Evolutionary conservation across 1,140 invertebrate genomes (phyloP).

Genomic region (Drosophila virilis): DNA sequence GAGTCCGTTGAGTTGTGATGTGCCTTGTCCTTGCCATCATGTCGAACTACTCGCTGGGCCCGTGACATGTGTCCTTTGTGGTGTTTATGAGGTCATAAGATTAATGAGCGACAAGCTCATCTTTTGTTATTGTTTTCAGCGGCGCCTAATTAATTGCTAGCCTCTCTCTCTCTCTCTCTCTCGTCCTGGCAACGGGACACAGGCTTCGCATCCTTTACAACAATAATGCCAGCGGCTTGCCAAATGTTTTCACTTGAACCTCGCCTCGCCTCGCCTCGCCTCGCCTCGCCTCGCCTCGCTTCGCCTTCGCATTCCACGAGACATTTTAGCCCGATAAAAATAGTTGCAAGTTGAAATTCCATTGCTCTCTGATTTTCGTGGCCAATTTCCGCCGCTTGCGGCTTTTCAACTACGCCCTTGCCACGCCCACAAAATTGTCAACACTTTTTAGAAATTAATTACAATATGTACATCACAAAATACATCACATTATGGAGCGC

Average conservation of each 20-base stretch:
- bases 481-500: not conserved
- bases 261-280: too few relatives aligned
- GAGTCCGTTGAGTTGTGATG: not conserved
- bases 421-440: not conserved
- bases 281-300: too few relatives aligned
- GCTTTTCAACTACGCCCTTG: not conserved
- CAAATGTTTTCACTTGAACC: not conserved
- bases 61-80: conserved; percentile 57
- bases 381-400: conserved; percentile 20
- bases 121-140: conserved; percentile 67
- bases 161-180: not conserved
- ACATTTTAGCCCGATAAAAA: not conserved
- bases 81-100: conserved; percentile 67
- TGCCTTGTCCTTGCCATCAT: conserved; percentile 41
- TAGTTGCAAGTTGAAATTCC: conserved; percentile 22
- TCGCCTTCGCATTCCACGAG: too few relatives aligned
- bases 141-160: conserved; percentile 68
- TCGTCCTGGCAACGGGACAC: not conserved
- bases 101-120: conserved; percentile 76
- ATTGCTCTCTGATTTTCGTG: conserved; percentile 4
- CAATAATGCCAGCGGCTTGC: not conserved
- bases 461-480: not conserved
- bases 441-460: conserved; percentile 12
- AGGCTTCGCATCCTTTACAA: not conserved
- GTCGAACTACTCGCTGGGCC: conserved; percentile 33